Conservation (phyloP, 2,797 vertebrate species). For the Hemitrygon akajei region DNA sequence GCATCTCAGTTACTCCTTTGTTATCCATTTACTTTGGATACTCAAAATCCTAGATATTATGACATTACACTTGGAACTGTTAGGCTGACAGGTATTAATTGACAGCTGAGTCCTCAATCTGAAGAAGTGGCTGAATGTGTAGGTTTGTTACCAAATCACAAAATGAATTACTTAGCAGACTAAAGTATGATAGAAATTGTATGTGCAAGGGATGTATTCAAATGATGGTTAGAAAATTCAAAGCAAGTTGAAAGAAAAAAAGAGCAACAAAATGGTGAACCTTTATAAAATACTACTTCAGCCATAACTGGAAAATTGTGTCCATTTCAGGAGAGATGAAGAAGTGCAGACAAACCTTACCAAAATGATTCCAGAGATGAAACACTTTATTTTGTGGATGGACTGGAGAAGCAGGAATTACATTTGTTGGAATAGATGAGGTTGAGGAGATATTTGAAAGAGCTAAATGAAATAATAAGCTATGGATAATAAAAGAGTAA, state of each 20-base stretch:
- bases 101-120: background rate
- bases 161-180: background rate
- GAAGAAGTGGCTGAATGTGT: background rate
- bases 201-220: background rate
- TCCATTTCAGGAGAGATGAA: too few relatives aligned
- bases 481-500: too few relatives aligned
- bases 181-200: background rate
- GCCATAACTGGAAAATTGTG: too few relatives aligned
- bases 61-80: background rate
- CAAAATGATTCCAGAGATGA: too few relatives aligned
- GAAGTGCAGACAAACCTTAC: too few relatives aligned
- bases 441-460: too few relatives aligned
- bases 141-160: background rate
- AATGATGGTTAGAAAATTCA: background rate
- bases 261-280: too few relatives aligned
- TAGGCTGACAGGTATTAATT: background rate
- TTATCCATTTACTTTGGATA: background rate
- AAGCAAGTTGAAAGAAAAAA: background rate
- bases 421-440: too few relatives aligned
- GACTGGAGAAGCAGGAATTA: too few relatives aligned
- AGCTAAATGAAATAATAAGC: too few relatives aligned
- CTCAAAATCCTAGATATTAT: background rate
- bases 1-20: background rate
- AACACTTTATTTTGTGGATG: too few relatives aligned
- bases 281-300: too few relatives aligned